Base-by-base conservation (phyloP, 2,888 invertebrate genomes). In the Polia nebulosa region DNA sequence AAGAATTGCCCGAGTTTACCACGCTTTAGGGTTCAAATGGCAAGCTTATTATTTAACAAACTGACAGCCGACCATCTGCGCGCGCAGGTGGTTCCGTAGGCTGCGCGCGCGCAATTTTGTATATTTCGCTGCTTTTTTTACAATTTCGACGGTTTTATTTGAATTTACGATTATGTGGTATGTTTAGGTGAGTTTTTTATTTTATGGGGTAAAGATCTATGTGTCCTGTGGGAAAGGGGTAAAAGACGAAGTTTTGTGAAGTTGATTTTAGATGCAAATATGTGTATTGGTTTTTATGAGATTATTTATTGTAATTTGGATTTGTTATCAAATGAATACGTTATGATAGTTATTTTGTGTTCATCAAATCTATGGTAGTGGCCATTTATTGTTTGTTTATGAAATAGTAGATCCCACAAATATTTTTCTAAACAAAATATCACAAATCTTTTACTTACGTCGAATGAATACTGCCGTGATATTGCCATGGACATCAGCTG, bases 121-220 rank as follows among this genome's bases (percentile, higher is more conserved):
- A 66, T 51, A 79, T 71, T 74, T 73, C 62, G 62, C 69, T 34
- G 27, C 52, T 66, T 69, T 73, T 71, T 78, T 64, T 71, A 39
- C 47, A 76, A 80, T 76, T 82, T 84, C 66, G 80, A 74, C 79
- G 74, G 77, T 82, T 84, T 81, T 72, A 82, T 84, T 84, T 69
- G 70, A 81, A 82, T 78, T 82, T 78, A 84, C 73, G 77, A 76
- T 68, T 79, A 64, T 71, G 15, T 25, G 59, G 66, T 47, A 52
- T 73, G 65, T 62, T 78, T 62, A 52, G 47, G 27, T 55, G 6
- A 1, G 3, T 53, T 59, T 63, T 74, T 45, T 32, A 13, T 55
- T 52, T 36, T 36, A 27, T 22, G 22, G 36, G 6, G 25, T n/a
- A 47, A 58, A 53, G 9, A 72, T 77, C 49, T 67, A 76, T 66